Evolutionary conservation across 1,140 invertebrate genomes (phyloP).

Genomic region (Sinella curviseta): DNA sequence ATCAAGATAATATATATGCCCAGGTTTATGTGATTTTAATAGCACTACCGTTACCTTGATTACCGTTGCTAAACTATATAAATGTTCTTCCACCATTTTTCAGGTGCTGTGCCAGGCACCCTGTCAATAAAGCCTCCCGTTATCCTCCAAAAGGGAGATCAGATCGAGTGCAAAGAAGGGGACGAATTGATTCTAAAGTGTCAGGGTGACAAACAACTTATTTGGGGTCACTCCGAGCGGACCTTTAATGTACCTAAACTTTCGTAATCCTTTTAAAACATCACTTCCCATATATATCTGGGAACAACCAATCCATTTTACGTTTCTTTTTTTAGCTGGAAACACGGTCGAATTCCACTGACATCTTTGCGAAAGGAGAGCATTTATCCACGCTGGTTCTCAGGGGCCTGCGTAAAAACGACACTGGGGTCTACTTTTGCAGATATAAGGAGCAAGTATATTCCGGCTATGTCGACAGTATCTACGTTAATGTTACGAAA

Average conservation of each 20-base stretch:
- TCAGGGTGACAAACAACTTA: neutral
- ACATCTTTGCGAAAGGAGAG: neutral
- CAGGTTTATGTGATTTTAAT: too few relatives aligned
- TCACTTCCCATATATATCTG: neutral
- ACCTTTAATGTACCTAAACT: too few relatives aligned
- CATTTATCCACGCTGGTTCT: neutral
- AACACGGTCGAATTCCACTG: neutral
- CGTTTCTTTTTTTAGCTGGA: neutral
- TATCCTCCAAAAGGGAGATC: neutral
- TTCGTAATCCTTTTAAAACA: neutral
- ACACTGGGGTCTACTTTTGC: neutral
- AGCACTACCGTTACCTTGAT: too few relatives aligned
- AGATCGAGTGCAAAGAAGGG: neutral
- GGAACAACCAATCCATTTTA: neutral
- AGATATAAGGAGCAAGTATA: neutral
- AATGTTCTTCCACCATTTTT: too few relatives aligned
- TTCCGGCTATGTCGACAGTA: neutral
- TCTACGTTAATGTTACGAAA: neutral
- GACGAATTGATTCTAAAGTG: neutral
- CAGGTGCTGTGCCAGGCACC: too few relatives aligned
- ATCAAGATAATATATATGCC: too few relatives aligned
- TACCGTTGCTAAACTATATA: too few relatives aligned
- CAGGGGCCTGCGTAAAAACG: neutral
- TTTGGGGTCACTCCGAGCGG: too few relatives aligned
- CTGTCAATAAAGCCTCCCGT: neutral